Percentiles rank a stretch among this genome's conserved stretches.
These are phyloP conservation scores for Callyntrura sp. DNA, from an alignment of 2,888 invertebrate genomes.

Conservation along the genomic window DNA sequence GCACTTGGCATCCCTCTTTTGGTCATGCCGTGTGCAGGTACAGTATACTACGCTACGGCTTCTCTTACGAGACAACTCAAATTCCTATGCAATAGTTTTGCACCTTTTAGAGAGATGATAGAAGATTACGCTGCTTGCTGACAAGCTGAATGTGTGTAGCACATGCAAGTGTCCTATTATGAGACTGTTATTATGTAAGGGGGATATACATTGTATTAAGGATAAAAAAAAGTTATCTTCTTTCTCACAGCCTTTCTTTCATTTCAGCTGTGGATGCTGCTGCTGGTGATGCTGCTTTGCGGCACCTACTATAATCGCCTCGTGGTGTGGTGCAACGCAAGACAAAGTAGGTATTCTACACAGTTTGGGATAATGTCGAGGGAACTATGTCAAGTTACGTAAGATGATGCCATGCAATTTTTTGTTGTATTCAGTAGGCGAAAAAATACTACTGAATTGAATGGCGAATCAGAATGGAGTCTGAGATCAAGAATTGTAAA, in stretches of 20 bases:
- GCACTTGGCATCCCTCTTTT: constrained; percentile 66
- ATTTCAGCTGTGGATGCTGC: background rate
- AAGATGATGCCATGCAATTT: constrained; percentile 40
- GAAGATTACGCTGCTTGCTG: constrained; percentile 9
- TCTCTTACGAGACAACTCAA: background rate
- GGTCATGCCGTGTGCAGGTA: constrained; percentile 23
- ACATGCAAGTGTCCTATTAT: constrained; percentile 33
- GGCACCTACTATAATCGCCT: background rate
- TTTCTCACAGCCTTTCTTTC: background rate
- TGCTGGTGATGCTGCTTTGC: background rate
- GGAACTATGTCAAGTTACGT: constrained; percentile 53
- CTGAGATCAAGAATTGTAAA: background rate
- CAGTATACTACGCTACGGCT: background rate
- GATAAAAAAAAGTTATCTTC: background rate
- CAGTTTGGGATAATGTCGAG: constrained; percentile 17
- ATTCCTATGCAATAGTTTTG: background rate
- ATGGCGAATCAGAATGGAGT: background rate
- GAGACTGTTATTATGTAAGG: constrained; percentile 11
- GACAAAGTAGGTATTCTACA: background rate
- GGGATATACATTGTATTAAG: background rate
- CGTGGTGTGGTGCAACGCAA: constrained; percentile 15
- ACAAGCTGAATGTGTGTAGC: constrained; percentile 22
- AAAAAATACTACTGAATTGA: background rate
- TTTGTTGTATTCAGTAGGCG: background rate
- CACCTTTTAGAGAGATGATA: background rate